Base-by-base conservation (phyloP, 2,113 vertebrate species). In the Oryzias woworae region DNA sequence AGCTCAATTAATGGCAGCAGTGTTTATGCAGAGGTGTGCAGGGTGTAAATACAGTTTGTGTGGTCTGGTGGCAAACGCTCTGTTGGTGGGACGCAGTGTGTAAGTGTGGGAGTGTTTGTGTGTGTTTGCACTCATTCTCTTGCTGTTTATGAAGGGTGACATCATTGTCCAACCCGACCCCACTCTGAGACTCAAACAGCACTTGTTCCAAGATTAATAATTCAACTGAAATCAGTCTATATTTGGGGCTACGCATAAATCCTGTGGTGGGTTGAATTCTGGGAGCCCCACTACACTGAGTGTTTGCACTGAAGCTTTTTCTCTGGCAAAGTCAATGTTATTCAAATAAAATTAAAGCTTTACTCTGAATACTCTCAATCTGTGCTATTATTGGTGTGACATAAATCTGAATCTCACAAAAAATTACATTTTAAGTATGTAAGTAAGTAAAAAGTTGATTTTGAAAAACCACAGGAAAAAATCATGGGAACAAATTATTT, bases 21-120 rank as follows among this genome's bases (percentile, higher is more conserved):
- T 90, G 89, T 89, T 88, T 89, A 87, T 71, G 75, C 28, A 46
- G 47, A 80, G 79, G 74, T 80, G 66, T 79, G 77, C 67, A 68
- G 87, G 79, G 78, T 77, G 84, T 91, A 91, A 91, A 91, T 90
- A 91, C 69, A 84, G 78, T 87, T 90, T 91, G 89, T 91, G 90
- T 92, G 91, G 91, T 90, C 88, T 68, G n/a, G 62, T 51, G 57
- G 54, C 23, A 45, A 76, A 70, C 58, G 59, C 84, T 73, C 69
- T 66, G 69, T 63, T 76, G 74, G 73, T 70, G 74, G 75, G 80
- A 53, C 46, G 47, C 59, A 52, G 69, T 73, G 79, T 62, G 49
- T 48, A 61, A 36, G 47, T 79, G 49, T 69, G 31, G 1, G 63
- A 42, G 47, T 78, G 52, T 73, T 62, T 80, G 70, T 50, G 52